phyloP scores from a whole-genome alignment of 2,797 vertebrate genomes.

The Anniella stebbinsi region DNA sequence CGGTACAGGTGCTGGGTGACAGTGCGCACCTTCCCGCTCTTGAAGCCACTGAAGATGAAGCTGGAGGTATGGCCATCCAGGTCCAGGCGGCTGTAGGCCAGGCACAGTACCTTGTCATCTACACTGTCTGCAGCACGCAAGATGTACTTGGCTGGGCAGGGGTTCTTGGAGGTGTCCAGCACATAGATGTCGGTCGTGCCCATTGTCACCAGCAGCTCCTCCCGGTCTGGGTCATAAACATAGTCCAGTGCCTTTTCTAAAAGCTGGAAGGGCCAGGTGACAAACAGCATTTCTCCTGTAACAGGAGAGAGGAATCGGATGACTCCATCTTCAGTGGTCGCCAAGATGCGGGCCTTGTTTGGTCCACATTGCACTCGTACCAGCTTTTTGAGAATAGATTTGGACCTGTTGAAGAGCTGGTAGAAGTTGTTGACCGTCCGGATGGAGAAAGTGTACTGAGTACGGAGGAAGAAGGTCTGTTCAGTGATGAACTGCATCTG shows the following conservation, averaged over 20 bases:
- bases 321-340: constrained; percentile 66
- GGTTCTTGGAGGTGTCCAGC: constrained; percentile 69
- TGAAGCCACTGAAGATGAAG: constrained; percentile 71
- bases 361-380: constrained; percentile 51
- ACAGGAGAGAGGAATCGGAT: constrained; percentile 68
- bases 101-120: constrained; percentile 66
- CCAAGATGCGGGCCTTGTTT: constrained; percentile 67
- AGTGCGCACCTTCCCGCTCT: constrained; percentile 65
- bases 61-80: constrained; percentile 47
- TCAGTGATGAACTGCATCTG: constrained; percentile 58
- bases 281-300: constrained; percentile 69
- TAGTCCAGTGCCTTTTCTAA: constrained; percentile 70
- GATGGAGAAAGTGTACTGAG: constrained; percentile 59
- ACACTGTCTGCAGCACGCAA: constrained; percentile 46
- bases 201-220: constrained; percentile 72
- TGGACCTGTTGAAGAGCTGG: constrained; percentile 67
- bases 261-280: constrained; percentile 73
- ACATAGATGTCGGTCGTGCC: constrained; percentile 68
- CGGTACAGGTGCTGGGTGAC: constrained; percentile 63
- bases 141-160: constrained; percentile 70
- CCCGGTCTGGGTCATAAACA: constrained; percentile 65
- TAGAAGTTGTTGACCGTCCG: constrained; percentile 64
- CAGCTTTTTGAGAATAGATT: constrained; percentile 58
- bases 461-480: constrained; percentile 69
- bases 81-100: constrained; percentile 66